phyloP scores from a whole-genome alignment of 2,888 invertebrate species.

The Papilio demoleus region DNA sequence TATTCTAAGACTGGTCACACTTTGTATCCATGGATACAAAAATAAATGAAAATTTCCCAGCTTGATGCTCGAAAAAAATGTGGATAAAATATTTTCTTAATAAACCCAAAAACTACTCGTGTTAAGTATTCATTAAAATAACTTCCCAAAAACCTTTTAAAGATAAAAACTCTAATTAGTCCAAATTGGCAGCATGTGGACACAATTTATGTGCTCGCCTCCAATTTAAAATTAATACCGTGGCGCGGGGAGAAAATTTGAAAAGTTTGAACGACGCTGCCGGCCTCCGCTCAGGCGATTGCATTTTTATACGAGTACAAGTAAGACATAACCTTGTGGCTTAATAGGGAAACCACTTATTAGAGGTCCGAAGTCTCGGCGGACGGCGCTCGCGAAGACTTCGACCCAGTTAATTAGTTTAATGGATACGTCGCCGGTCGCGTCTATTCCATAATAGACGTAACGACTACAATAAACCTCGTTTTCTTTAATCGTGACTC shows the following conservation, averaged over 20 bases:
- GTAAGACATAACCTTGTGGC: slow-evolving; percentile 77
- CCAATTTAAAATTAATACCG: slow-evolving; percentile 79
- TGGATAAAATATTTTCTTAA: neutral
- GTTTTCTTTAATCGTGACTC: slow-evolving; percentile 52
- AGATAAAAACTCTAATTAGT: slow-evolving; percentile 67
- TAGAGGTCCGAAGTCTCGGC: slow-evolving; percentile 73
- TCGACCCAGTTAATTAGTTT: slow-evolving; percentile 77
- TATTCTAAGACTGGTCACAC: neutral
- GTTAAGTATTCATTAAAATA: slow-evolving; percentile 8
- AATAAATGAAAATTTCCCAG: neutral
- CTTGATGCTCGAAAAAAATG: neutral
- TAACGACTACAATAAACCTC: slow-evolving; percentile 62
- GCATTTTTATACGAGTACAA: slow-evolving; percentile 79
- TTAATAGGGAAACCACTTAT: slow-evolving; percentile 79
- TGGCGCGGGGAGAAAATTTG: slow-evolving; percentile 76
- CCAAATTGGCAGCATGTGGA: slow-evolving; percentile 67
- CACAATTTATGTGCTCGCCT: slow-evolving; percentile 68
- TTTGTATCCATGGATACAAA: neutral
- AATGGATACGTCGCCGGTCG: slow-evolving; percentile 69
- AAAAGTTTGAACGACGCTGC: slow-evolving; percentile 79
- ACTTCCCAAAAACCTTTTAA: slow-evolving; percentile 47
- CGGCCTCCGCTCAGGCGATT: slow-evolving; percentile 71
- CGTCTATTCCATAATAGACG: slow-evolving; percentile 57
- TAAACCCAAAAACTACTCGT: slow-evolving; percentile 1
- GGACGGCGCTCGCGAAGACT: slow-evolving; percentile 67